phyloP scores from a whole-genome alignment of 2,797 vertebrate species.

The Taenioides sp. region DNA sequence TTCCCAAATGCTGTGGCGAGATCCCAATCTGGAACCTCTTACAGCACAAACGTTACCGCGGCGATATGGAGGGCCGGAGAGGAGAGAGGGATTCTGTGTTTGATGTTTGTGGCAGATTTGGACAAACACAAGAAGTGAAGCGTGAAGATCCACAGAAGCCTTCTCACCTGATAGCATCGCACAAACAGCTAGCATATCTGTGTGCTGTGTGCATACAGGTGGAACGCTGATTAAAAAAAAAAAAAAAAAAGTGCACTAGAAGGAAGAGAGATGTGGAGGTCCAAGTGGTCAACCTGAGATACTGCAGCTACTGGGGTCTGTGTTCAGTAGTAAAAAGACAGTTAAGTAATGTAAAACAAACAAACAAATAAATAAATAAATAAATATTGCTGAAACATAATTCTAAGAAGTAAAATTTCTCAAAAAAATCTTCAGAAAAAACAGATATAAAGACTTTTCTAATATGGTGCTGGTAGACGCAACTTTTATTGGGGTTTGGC shows the following conservation, averaged over 20 bases:
- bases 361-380: no score
- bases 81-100: constrained; percentile 27
- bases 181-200: constrained; percentile 54
- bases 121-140: constrained; percentile 56
- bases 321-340: no score
- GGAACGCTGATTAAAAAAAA: constrained; percentile 16
- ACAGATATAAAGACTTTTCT: no score
- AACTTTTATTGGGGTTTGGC: no score
- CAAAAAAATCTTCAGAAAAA: no score
- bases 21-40: constrained; percentile 65
- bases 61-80: constrained; percentile 43
- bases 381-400: no score
- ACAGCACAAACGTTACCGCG: constrained; percentile 30
- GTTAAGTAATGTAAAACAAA: no score
- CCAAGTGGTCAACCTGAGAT: no score
- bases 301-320: no score
- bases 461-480: no score
- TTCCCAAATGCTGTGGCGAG: constrained; percentile 64
- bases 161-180: constrained; percentile 68
- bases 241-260: constrained; percentile 10
- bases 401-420: no score
- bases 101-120: constrained; percentile 59
- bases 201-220: constrained; percentile 37
- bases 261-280: no score
- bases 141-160: constrained; percentile 68